Conservation (phyloP, 2,113 vertebrate genomes). For the Embiotoca jacksoni region DNA sequence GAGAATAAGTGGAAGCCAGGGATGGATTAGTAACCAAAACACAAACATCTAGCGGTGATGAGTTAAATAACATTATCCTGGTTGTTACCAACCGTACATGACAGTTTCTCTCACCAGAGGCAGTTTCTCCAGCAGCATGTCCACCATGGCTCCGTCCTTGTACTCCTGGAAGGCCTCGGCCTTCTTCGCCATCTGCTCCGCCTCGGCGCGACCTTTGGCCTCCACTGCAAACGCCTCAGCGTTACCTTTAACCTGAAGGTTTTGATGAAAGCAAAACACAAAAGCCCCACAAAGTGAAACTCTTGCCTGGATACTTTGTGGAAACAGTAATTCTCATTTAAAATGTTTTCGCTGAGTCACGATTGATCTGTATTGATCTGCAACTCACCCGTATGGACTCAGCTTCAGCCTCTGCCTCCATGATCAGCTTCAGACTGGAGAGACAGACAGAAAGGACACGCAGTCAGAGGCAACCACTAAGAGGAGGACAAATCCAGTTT, state of each 20-base stretch:
- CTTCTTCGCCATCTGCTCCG: slow-evolving; percentile 92
- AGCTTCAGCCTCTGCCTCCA: slow-evolving; percentile 91
- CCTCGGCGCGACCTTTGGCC: slow-evolving; percentile 89
- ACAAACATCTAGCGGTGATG: background rate
- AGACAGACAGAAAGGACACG: background rate
- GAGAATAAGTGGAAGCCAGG: no score
- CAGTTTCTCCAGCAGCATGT: slow-evolving; percentile 92
- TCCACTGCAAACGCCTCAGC: slow-evolving; percentile 90
- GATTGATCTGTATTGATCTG: background rate
- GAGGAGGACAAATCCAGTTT: background rate
- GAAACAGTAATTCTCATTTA: background rate
- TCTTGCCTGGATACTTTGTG: no score
- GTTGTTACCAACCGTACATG: background rate
- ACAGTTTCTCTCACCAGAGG: slow-evolving; percentile 84
- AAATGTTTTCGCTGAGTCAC: background rate
- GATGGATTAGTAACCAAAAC: no score
- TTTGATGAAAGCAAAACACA: background rate
- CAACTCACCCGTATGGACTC: slow-evolving; percentile 89
- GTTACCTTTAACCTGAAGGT: slow-evolving; percentile 83
- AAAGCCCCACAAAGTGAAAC: background rate
- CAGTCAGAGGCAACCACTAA: background rate
- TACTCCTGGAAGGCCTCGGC: slow-evolving; percentile 92
- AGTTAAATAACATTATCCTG: rapidly evolving
- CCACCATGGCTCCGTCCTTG: slow-evolving; percentile 91
- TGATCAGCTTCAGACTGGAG: slow-evolving; percentile 88